phyloP scores from a whole-genome alignment of 2,797 vertebrate genomes.

The Muscicapa striata region DNA sequence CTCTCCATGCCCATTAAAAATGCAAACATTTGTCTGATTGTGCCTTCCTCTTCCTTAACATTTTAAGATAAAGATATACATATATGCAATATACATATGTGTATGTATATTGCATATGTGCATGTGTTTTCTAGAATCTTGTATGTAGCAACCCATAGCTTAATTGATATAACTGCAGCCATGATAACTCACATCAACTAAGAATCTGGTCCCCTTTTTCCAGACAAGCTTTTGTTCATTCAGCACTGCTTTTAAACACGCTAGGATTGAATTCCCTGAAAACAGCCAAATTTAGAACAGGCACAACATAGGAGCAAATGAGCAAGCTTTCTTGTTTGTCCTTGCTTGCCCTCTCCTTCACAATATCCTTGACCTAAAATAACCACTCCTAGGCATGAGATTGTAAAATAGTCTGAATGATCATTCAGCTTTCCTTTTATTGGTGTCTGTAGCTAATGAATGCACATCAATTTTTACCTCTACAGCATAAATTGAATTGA shows the following conservation, averaged over 20 bases:
- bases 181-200: not conserved
- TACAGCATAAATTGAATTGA: not conserved
- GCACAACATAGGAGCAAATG: not conserved
- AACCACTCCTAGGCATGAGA: not conserved
- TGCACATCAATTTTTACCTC: not conserved
- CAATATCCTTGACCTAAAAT: slow-evolving; percentile 57
- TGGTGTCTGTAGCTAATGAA: slow-evolving; percentile 3
- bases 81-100: not conserved
- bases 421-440: slow-evolving; percentile 37
- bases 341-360: slow-evolving; percentile 52
- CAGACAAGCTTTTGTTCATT: slow-evolving; percentile 24
- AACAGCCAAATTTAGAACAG: slow-evolving; percentile 39
- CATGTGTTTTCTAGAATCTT: not conserved
- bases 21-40: not conserved
- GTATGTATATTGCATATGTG: not conserved
- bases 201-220: not conserved
- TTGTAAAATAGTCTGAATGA: not conserved
- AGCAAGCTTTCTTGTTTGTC: slow-evolving; percentile 45
- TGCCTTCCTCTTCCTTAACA: not conserved
- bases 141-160: not conserved
- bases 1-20: not conserved
- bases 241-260: slow-evolving; percentile 1
- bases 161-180: not conserved
- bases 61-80: not conserved
- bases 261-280: slow-evolving; percentile 28